Base-by-base conservation (phyloP, 2,797 vertebrate genomes). In the Pelochelys cantorii region DNA sequence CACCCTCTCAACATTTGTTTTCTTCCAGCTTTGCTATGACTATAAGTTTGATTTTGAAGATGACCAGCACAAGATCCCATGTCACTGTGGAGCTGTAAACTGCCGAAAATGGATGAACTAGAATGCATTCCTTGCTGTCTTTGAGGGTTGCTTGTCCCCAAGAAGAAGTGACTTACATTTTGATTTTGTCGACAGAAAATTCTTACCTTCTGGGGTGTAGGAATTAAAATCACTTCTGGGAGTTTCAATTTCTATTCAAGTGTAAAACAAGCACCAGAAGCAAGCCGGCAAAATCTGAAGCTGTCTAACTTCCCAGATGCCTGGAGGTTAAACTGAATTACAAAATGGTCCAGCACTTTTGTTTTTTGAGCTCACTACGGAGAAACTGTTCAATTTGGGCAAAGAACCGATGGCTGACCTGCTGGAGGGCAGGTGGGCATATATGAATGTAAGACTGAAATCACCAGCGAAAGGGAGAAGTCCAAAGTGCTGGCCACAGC, bases 101-200 rank as follows among this genome's bases (percentile, higher is more conserved):
- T 99, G 99, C 99, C 99, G 99, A 92, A 99, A 99, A 98, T 99
- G 99, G 99, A 99, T 99, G 97, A 99, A 99, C 98, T 99, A 97
- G 98, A 98, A 97, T 83, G 97, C 98, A 98, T 98, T 98, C 98
- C 98, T 98, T 97, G 98, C 98, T 97, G 96, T 96, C 96, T 96
- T 96, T 93, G 97, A 96, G 94, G 97, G 98, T 96, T 97, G 97
- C 97, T 95, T 93, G 97, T 97, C 98, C 98, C 98, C 94, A 89
- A 97, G 96, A 98, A 97, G 98, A 96, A 97, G 97, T 93, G 97
- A 98, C 97, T 98, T 98, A 71, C 94, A 68, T 65, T 92, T 95
- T 83, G 97, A 85, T 96, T 96, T 95, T 94, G 92, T 97, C 86
- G 86, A 97, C 25, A 0, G 92, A 96, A 90, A 94, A 96, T 88